Base-by-base conservation (phyloP, 1,140 invertebrate species). In the Conus ventricosus region DNA sequence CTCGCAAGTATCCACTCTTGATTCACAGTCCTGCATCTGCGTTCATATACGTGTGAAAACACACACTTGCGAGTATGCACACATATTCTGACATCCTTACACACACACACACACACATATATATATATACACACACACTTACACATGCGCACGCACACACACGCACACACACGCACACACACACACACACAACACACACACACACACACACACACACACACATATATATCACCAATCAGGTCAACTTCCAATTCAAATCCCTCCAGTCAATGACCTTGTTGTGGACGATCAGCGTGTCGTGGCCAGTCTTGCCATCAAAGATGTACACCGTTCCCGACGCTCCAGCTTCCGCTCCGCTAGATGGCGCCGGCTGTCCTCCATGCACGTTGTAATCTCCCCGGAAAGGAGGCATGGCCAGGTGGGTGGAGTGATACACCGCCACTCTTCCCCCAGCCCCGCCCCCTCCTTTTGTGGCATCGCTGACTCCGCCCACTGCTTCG, bases 361-460 rank as follows among this genome's bases (percentile, higher is more conserved):
- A 87, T 2, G 88, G 39, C 17, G 75, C 85, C 20, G 90, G 86
- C 63, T 67, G 60, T 23, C 91, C 92, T 67, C 93, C 92, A 53
- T 91, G 88, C 20, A 88, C 85, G 89, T 93, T 88, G 84, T 89
- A 91, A 39, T 87, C 90, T 8, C 93, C 93, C 60, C 92, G 84
- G 88, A 91, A 93, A n/a, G 91, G 91, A 13, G 91, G 90, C 53
- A 92, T 91, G 15, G 89, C 89, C 15, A 87, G 75, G 80, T 91
- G 90, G 27, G 92, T 91, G 27, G 87, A 80, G 60, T 93, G 93
- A 60, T 93, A 93, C 4, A 93, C 88, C n/a, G 92, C 92, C 71
- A 93, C 90, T 27, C 93, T 88, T 25, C 93, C 93, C 27, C 93
- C 93, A 54, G 93, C 87, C 80, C 93, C 93, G 87, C 93, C 90